Evolutionary conservation across 2,113 vertebrate species (phyloP).

Genomic region (Piprites chloris): DNA sequence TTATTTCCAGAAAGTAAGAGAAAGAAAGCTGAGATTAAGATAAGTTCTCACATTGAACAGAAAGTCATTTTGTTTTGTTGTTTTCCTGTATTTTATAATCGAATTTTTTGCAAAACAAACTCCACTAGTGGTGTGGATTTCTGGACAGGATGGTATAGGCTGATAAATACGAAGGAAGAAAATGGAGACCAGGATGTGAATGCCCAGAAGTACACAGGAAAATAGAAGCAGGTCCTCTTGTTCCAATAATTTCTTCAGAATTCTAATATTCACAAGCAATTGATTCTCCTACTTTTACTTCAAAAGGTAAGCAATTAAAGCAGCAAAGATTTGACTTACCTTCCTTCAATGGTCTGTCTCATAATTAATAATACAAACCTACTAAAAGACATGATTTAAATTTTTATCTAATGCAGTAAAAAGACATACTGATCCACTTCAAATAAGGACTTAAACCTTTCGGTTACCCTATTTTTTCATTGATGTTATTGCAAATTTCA

Average conservation of each 20-base stretch:
- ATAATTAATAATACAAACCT: neutral
- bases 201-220: neutral
- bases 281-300: neutral
- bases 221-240: neutral
- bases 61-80: neutral
- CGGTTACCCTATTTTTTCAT: neutral
- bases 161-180: neutral
- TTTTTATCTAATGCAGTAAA: neutral
- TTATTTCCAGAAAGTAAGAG: neutral
- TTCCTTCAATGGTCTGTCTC: neutral
- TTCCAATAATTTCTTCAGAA: neutral
- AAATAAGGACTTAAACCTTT: neutral
- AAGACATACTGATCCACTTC: neutral
- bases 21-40: neutral
- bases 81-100: neutral
- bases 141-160: neutral
- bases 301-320: neutral
- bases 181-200: neutral
- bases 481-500: neutral
- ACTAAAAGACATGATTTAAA: neutral
- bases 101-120: neutral
- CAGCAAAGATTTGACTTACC: neutral
- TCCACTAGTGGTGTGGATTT: neutral
- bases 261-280: neutral
- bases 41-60: neutral